Evolutionary conservation across 1,140 invertebrate genomes (phyloP), one percentile per base, ranked within the genome.

Genomic region (Camponotus pennsylvanicus): DNA sequence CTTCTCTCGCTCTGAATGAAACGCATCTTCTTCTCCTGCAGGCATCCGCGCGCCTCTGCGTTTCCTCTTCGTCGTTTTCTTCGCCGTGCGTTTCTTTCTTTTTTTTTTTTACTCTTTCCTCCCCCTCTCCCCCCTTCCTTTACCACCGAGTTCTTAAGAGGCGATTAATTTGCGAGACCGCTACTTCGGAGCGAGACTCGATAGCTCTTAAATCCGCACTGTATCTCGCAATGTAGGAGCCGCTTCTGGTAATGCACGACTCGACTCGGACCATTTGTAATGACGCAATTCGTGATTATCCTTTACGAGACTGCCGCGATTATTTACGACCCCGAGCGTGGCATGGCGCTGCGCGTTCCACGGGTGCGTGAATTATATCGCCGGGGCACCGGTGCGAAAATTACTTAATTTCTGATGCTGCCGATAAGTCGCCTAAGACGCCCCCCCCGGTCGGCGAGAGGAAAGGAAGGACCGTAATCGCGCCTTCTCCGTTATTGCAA

Each of bases 201-300:
- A 85, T 85, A 59, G 85, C 88, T 88, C 70, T 90, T 77, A 90
- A 89, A 88, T 85, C 75, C 85, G 42, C 71, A 66, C 79, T 27
- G 64, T 40, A 45, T 84, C 59, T 34, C 49, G 73, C 79, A 64
- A 83, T 70, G 75, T 82, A 78, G 86, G 42, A 69, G 69, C 66
- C 42, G 88, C 78, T 90, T 75, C 78, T 83, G 87, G 88, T 86
- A 90, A 85, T 66, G 89, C 75, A 87, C 59, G 49, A 42, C 55
- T 67, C 55, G 61, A 49, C 27, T 73, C n/a, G 75, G 71, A 77
- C 40, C 85, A 83, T 87, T 87, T 87, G 69, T 80, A 88, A 90
- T 76, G 70, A 90, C 61, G 86, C 79, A 77, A 89, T 67, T 84
- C 88, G 70, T 83, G 88, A 87, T 89, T 80, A 85, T 90, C 67